phyloP scores from a whole-genome alignment of 2,797 vertebrate genomes.

The Thunnus albacares region DNA sequence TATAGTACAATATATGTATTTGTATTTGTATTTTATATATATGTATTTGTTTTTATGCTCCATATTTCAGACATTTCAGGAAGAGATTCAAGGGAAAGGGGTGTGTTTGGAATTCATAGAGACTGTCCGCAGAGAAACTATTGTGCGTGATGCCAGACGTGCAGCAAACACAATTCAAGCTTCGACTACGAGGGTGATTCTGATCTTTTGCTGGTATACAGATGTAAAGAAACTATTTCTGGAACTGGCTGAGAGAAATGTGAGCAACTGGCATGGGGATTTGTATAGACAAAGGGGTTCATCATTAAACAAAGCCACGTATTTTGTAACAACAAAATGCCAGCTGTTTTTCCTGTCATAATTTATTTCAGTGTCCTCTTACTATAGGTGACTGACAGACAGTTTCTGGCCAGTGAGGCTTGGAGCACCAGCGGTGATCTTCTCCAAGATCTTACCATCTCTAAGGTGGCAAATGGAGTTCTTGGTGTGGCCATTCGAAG shows the following conservation, averaged over 20 bases:
- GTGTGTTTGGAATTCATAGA: slow-evolving; percentile 84
- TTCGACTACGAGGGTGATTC: slow-evolving; percentile 82
- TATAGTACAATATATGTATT: too few relatives aligned
- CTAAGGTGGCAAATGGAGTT: slow-evolving; percentile 76
- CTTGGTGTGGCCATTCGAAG: slow-evolving; percentile 85
- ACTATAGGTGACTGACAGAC: slow-evolving; percentile 76
- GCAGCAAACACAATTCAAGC: slow-evolving; percentile 78
- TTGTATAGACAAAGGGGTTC: rapidly evolving
- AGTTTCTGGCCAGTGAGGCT: slow-evolving; percentile 86
- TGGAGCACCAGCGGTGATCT: slow-evolving; percentile 84
- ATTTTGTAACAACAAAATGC: background rate
- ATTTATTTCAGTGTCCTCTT: background rate
- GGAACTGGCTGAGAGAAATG: slow-evolving; percentile 78
- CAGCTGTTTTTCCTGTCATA: background rate
- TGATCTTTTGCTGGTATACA: slow-evolving; percentile 82
- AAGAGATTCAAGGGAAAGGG: slow-evolving; percentile 70
- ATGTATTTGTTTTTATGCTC: background rate
- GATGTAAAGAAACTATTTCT: slow-evolving; percentile 79
- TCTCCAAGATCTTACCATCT: slow-evolving; percentile 61
- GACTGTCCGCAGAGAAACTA: slow-evolving; percentile 74
- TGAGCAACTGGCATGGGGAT: slow-evolving; percentile 49
- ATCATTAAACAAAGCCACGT: background rate
- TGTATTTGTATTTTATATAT: background rate
- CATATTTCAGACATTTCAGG: slow-evolving; percentile 73
- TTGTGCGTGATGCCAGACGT: slow-evolving; percentile 70